Percentiles rank a stretch among this genome's conserved stretches.
Evolutionary conservation across 2,113 vertebrate genomes (phyloP).

Genomic region (Clarias batrachus): DNA sequence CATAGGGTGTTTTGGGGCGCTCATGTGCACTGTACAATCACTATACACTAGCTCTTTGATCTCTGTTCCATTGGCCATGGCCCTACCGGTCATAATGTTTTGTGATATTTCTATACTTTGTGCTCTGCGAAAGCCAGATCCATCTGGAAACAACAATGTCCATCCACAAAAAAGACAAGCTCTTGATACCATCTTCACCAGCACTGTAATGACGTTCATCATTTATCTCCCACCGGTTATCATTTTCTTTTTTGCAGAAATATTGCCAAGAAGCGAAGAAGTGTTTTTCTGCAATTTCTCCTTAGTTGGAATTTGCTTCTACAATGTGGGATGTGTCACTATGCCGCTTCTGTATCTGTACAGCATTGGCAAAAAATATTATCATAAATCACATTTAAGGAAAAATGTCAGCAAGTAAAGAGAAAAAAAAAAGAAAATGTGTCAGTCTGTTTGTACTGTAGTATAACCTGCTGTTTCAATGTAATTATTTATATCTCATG

Average conservation of each 20-base stretch:
- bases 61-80: background rate
- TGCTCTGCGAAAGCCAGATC: constrained; percentile 33
- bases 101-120: constrained; percentile 33
- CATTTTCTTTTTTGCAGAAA: background rate
- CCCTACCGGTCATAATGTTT: constrained; percentile 31
- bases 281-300: background rate
- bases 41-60: background rate
- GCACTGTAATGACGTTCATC: constrained; percentile 17
- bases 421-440: background rate
- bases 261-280: background rate
- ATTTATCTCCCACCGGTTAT: constrained; percentile 33
- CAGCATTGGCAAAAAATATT: background rate
- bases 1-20: background rate
- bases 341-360: background rate
- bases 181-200: constrained; percentile 32
- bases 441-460: background rate
- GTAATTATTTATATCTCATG: background rate
- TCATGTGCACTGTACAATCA: background rate
- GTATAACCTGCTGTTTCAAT: background rate
- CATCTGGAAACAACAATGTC: constrained; percentile 28
- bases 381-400: background rate
- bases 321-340: background rate
- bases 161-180: constrained; percentile 45
- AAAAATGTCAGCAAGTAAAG: background rate
- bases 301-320: background rate